These are phyloP conservation scores for Abramis brama DNA, from an alignment of 2,113 vertebrate species.

Conservation along the genomic window DNA sequence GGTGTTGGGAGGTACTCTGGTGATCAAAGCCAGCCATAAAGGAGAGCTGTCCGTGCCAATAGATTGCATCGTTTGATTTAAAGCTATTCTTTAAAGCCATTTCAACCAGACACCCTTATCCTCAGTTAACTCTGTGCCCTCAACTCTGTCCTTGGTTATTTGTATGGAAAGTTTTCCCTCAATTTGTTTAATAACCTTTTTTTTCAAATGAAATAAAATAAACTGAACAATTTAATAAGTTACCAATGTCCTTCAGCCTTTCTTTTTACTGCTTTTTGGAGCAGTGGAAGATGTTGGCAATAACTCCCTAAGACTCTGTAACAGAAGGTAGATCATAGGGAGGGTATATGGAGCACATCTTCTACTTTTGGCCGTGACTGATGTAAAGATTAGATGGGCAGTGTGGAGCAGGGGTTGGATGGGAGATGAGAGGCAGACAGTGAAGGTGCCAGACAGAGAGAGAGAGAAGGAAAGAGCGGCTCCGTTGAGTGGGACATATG, in stretches of 20 bases:
- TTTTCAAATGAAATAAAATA: background rate
- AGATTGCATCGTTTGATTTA: slow-evolving; percentile 29
- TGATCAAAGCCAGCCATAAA: slow-evolving; percentile 50
- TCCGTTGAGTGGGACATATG: slow-evolving; percentile 63
- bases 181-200: slow-evolving; percentile 41
- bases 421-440: slow-evolving; percentile 67
- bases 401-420: slow-evolving; percentile 75
- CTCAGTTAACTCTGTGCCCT: background rate
- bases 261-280: slow-evolving; percentile 12
- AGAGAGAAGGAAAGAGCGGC: slow-evolving; percentile 45
- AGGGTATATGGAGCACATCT: slow-evolving; percentile 76
- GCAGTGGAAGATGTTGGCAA: background rate
- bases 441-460: slow-evolving; percentile 68
- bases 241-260: background rate
- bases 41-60: slow-evolving; percentile 39
- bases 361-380: slow-evolving; percentile 71
- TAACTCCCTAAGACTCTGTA: slow-evolving; percentile 56
- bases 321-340: slow-evolving; percentile 74
- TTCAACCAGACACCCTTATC: slow-evolving; percentile 5
- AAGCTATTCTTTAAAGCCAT: slow-evolving; percentile 21
- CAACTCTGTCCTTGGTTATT: background rate
- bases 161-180: background rate
- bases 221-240: background rate
- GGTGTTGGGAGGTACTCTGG: slow-evolving; percentile 23
- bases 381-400: slow-evolving; percentile 77